These are phyloP conservation scores for Thereva unica DNA, from an alignment of 2,888 invertebrate species.

Conservation along the genomic window DNA sequence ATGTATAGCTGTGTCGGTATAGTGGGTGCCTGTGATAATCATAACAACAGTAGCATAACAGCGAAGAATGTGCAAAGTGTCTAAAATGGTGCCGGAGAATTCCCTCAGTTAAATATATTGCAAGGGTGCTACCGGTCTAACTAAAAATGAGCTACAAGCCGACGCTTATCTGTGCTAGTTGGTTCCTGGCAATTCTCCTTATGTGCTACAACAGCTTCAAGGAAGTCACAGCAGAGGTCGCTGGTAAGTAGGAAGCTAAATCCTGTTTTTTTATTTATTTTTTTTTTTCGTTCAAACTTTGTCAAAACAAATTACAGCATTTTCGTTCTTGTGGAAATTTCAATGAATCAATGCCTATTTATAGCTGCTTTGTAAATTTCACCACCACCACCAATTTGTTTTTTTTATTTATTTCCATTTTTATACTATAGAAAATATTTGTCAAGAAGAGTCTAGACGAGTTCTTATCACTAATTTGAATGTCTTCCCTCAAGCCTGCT, in stretches of 20 bases:
- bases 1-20: not conserved
- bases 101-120: constrained; percentile 29
- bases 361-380: too few relatives aligned
- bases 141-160: constrained; percentile 35
- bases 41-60: constrained; percentile 5
- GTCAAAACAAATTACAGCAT: too few relatives aligned
- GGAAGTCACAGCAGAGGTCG: constrained; percentile 29
- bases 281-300: not conserved
- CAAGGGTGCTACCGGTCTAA: constrained; percentile 26
- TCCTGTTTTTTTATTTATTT: constrained; percentile 7
- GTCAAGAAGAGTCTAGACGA: too few relatives aligned
- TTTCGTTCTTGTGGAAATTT: too few relatives aligned
- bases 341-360: too few relatives aligned
- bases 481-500: too few relatives aligned
- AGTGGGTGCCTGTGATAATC: constrained; percentile 26
- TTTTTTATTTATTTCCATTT: too few relatives aligned
- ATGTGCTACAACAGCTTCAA: constrained; percentile 19
- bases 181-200: constrained; percentile 29
- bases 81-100: constrained; percentile 34
- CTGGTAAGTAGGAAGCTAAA: constrained; percentile 24
- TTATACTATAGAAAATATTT: too few relatives aligned
- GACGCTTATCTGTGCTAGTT: constrained; percentile 16
- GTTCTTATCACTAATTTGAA: too few relatives aligned
- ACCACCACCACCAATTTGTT: too few relatives aligned
- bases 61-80: constrained; percentile 29